These are phyloP conservation scores for Archocentrus centrarchus DNA, from an alignment of 2,113 vertebrate genomes.

Conservation along the genomic window DNA sequence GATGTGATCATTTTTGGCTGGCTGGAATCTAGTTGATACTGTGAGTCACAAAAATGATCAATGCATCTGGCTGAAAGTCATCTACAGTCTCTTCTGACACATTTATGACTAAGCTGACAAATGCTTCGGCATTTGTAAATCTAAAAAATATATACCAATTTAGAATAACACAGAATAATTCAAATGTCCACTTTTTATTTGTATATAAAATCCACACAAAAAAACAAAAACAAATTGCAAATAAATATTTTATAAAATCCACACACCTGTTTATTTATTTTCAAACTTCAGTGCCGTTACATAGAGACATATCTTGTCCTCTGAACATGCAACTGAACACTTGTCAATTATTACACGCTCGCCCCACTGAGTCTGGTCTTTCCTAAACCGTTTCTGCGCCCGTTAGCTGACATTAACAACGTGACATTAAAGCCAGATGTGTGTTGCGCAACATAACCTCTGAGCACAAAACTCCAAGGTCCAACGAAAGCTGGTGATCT, in stretches of 20 bases:
- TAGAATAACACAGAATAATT: not conserved
- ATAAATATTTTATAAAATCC: not conserved
- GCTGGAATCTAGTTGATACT: not conserved
- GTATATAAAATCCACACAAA: not conserved
- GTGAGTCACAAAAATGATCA: not conserved
- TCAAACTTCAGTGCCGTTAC: not conserved
- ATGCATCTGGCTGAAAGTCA: not conserved
- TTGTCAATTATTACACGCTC: conserved; percentile 79
- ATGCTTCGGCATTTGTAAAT: not conserved
- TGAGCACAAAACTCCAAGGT: conserved; percentile 75
- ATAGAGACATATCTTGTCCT: not conserved
- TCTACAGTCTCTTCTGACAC: not conserved
- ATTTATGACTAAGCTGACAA: not conserved
- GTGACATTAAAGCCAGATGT: conserved; percentile 54
- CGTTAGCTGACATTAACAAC: conserved; percentile 50
- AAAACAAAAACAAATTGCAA: not conserved
- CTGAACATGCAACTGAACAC: not conserved
- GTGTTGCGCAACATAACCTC: conserved; percentile 59
- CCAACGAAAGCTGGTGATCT: conserved; percentile 58
- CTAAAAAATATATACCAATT: not conserved
- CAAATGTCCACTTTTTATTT: not conserved
- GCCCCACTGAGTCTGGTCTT: not conserved
- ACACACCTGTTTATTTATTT: not conserved
- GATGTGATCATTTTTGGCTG: not conserved
- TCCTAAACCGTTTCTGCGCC: not conserved